phyloP scores from a whole-genome alignment of 2,113 vertebrate species.

The Enhydra lutris region DNA sequence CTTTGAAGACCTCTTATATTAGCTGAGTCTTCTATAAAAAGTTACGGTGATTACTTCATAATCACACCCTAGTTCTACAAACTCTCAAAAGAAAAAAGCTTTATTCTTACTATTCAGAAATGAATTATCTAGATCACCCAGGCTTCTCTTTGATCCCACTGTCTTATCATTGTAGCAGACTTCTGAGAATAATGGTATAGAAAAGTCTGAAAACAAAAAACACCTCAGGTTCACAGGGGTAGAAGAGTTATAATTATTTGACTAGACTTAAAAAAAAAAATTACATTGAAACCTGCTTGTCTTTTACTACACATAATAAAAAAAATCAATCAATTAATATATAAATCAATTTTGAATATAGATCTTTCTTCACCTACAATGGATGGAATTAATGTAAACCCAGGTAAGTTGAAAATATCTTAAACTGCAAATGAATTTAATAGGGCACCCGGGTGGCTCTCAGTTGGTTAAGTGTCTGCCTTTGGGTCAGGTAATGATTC shows the following conservation, averaged over 20 bases:
- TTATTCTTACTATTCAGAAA: neutral
- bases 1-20: neutral
- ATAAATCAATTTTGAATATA: neutral
- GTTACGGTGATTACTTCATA: neutral
- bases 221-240: neutral
- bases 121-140: neutral
- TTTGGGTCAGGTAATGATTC: no score
- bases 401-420: neutral
- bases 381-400: neutral
- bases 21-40: neutral
- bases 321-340: neutral
- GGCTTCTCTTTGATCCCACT: neutral
- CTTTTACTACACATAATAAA: neutral
- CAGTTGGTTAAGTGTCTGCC: no score
- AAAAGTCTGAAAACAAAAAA: constrained; percentile 8
- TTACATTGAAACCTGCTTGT: neutral
- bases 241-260: constrained; percentile 4
- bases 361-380: neutral
- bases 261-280: neutral
- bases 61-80: neutral
- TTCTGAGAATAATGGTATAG: neutral
- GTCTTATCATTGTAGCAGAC: neutral
- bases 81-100: neutral
- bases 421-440: neutral
- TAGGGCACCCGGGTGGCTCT: neutral